Conservation (phyloP, 2,797 vertebrate species). For the Anguilla pacifica region DNA sequence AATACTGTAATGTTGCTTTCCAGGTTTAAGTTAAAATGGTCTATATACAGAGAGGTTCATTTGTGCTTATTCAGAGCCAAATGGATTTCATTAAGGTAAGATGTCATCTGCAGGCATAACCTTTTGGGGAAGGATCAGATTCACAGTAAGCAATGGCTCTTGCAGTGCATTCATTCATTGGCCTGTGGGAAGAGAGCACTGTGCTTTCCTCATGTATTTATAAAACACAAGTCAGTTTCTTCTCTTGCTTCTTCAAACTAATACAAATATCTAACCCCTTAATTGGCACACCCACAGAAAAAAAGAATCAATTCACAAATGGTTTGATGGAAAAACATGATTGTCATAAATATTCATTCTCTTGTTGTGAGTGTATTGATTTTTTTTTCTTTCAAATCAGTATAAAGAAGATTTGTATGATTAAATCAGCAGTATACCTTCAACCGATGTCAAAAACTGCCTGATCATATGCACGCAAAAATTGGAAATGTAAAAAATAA, state of each 20-base stretch:
- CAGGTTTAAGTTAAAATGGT: neutral
- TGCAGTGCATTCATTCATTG: neutral
- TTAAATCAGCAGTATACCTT: neutral
- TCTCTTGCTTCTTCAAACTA: neutral
- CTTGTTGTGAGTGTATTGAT: neutral
- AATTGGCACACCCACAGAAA: neutral
- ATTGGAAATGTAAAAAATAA: neutral
- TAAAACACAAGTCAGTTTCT: neutral
- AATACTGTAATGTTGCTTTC: neutral
- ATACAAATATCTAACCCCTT: neutral
- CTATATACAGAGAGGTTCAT: neutral
- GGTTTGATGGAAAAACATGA: too few species aligned
- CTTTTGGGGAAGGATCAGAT: neutral
- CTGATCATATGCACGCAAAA: too few species aligned
- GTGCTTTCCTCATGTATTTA: too few species aligned
- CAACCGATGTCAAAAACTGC: neutral
- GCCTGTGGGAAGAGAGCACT: too few species aligned
- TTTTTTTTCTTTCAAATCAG: neutral
- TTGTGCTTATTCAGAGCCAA: neutral
- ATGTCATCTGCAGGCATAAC: neutral
- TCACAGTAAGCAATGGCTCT: neutral
- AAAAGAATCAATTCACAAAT: too few species aligned
- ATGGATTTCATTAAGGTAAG: neutral
- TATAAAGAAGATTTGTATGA: neutral
- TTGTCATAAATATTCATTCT: too few species aligned